Evolutionary conservation across 2,888 invertebrate genomes (phyloP), one percentile per base, ranked within the genome.

Genomic region (Diploptera punctata): DNA sequence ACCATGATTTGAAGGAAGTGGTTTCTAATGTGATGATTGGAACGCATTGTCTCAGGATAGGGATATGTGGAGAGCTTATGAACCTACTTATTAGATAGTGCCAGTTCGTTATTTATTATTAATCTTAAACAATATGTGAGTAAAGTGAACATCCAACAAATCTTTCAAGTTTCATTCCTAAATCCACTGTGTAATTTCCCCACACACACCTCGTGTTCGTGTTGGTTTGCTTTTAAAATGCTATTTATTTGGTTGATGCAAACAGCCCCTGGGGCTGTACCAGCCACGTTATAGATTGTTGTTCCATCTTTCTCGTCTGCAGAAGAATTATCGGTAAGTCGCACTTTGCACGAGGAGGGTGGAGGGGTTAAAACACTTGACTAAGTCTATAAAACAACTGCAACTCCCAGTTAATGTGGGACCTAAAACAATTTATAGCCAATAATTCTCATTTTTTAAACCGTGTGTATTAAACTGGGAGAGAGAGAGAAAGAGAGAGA

Each of bases 341-440:
- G 26, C 65, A 44, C 65, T 65, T 65, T 43, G 57, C 16, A 24
- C 4, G 44, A 16, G n/a, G 44, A 9, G 21, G 38, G 16, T 38
- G 38, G 29, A 26, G 43, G 29, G 65, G 47, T 44, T 65, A 47
- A 65, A 65, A 65, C 47, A 65, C 65, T 65, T 65, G 65, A 65
- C 65, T 65, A 47, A 65, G 65, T 26, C 26, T 47, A 65, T 65
- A 65, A 65, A 65, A 65, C 47, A 65, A 65, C 38, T 65, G 44
- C 9, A 44, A 47, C 65, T 65, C 31, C 26, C 4, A 33, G 18
- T 47, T 65, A 65, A 47, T 65, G 65, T 65, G 47, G 47, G 44
- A 69, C 69, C 57, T 69, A 54, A 54, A 54, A 52, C 54, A 69
- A 69, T 69, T 69, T 69, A 69, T 69, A 69, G 69, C 33, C 69